These are phyloP conservation scores for Manduca sexta DNA, from an alignment of 1,140 invertebrate genomes.

Conservation along the genomic window DNA sequence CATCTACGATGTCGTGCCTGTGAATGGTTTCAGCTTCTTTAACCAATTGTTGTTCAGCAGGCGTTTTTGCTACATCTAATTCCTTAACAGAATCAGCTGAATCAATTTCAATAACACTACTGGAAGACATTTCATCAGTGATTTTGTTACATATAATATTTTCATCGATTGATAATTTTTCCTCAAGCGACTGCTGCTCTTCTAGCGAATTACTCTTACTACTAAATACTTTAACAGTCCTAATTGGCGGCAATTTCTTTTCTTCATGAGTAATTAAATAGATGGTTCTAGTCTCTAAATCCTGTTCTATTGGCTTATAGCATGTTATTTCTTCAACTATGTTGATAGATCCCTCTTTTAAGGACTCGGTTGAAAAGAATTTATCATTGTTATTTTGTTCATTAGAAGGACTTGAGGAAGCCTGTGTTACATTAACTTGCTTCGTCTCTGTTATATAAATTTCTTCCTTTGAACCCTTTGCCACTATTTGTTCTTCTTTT, in stretches of 20 bases:
- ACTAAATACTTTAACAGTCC: conserved; percentile 76
- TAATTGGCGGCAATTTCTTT: conserved; percentile 76
- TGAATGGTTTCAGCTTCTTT: background rate
- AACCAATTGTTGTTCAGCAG: background rate
- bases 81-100: background rate
- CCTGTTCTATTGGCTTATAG: conserved; percentile 35
- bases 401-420: conserved; percentile 11
- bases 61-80: too few species aligned
- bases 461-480: background rate
- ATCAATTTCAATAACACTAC: background rate
- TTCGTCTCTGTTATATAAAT: conserved; percentile 5
- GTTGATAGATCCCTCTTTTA: conserved; percentile 36
- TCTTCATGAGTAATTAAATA: conserved; percentile 81
- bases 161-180: conserved; percentile 18
- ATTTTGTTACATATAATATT: conserved; percentile 18
- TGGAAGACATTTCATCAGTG: conserved; percentile 29
- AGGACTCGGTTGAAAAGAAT: conserved; percentile 34
- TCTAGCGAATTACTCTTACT: conserved; percentile 56
- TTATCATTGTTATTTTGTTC: conserved; percentile 65
- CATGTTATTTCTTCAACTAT: conserved; percentile 45
- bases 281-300: conserved; percentile 75
- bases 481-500: background rate
- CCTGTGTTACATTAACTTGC: conserved; percentile 2
- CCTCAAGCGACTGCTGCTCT: conserved; percentile 18
- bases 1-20: background rate